A percentile compares a stretch with the other conserved stretches of the same genome.
Conservation (phyloP, 2,797 vertebrate genomes). For the Arrhamphus sclerolepis region DNA sequence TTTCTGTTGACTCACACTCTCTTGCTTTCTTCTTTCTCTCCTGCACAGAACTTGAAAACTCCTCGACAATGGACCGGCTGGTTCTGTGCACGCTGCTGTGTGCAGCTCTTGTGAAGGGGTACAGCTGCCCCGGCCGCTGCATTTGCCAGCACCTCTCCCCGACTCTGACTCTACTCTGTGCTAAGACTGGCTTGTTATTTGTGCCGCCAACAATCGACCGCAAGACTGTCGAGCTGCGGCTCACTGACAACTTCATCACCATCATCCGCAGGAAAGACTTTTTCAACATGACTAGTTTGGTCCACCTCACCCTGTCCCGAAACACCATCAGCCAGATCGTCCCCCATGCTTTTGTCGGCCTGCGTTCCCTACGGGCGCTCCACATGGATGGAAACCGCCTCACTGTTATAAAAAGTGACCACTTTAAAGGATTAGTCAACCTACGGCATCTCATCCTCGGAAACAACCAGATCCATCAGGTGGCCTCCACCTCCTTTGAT, state of each 20-base stretch:
- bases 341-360: conserved; percentile 87
- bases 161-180: conserved; percentile 91
- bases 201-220: conserved; percentile 93
- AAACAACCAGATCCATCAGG: conserved; percentile 92
- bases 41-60: conserved; percentile 70
- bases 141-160: conserved; percentile 95
- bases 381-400: conserved; percentile 96
- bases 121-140: conserved; percentile 93
- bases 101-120: conserved; percentile 75
- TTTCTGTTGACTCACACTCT: conserved; percentile 24
- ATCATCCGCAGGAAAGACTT: conserved; percentile 91
- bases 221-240: conserved; percentile 91
- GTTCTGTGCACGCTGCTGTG: conserved; percentile 86
- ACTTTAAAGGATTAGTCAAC: conserved; percentile 89
- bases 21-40: conserved; percentile 44
- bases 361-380: conserved; percentile 88
- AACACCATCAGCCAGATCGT: conserved; percentile 94
- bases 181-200: conserved; percentile 93
- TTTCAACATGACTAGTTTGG: conserved; percentile 95
- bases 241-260: conserved; percentile 97
- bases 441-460: conserved; percentile 93
- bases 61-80: conserved; percentile 84
- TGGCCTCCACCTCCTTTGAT: conserved; percentile 86
- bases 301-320: conserved; percentile 93
- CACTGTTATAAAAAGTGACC: conserved; percentile 84